Conservation (phyloP, 2,888 invertebrate genomes). For the Melinaea menophilus region DNA sequence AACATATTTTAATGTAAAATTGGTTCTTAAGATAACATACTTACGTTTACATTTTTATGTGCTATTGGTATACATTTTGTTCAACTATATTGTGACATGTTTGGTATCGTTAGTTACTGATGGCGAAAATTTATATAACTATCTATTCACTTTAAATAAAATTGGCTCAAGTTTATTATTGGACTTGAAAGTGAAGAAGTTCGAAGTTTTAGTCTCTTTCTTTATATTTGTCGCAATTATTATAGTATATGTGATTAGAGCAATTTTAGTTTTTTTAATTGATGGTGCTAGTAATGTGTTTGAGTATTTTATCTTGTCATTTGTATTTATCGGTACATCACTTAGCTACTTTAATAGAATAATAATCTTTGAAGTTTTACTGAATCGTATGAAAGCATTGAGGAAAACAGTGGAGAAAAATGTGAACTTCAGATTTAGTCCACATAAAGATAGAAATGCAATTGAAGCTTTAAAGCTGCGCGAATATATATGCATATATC, state of each 20-base stretch:
- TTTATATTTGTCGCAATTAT: constrained; percentile 2
- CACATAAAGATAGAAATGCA: neutral
- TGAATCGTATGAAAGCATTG: constrained; percentile 13
- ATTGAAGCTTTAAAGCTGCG: neutral
- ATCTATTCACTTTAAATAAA: constrained; percentile 3
- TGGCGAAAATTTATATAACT: constrained; percentile 13
- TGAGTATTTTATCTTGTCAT: neutral
- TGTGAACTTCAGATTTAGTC: neutral
- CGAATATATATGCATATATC: neutral
- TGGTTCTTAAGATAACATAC: neutral
- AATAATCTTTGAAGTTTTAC: constrained; percentile 16
- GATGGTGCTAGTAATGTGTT: neutral
- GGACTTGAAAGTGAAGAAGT: constrained; percentile 8
- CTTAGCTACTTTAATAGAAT: constrained; percentile 8
- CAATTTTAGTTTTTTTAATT: neutral
- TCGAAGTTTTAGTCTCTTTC: neutral
- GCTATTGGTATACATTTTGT: neutral
- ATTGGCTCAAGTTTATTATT: constrained; percentile 2
- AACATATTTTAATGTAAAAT: neutral
- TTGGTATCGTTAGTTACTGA: constrained; percentile 10
- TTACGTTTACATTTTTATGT: neutral
- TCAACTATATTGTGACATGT: neutral
- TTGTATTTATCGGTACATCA: neutral
- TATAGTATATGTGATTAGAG: neutral
- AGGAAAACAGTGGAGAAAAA: constrained; percentile 9